phyloP scores from a whole-genome alignment of 2,888 invertebrate genomes.

The Dinocampus coccinellae region DNA sequence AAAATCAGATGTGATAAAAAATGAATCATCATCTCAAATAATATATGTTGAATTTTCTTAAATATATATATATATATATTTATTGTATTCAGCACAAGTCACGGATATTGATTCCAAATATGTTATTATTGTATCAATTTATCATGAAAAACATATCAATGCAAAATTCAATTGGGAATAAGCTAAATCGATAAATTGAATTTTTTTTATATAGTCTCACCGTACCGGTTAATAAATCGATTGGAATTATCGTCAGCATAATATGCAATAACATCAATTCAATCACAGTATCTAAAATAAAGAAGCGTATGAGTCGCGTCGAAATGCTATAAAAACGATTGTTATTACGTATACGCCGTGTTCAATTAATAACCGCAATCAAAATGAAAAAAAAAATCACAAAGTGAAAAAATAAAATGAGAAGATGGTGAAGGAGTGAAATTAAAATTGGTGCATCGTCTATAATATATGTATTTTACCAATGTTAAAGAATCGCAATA shows the following conservation, averaged over 20 bases:
- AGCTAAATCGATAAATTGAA: background rate
- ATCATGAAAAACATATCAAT: background rate
- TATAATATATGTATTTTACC: background rate
- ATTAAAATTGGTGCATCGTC: background rate
- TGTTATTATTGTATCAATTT: background rate
- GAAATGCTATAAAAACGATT: background rate
- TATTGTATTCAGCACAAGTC: background rate
- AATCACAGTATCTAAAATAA: background rate
- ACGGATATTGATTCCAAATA: background rate
- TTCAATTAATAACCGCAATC: background rate
- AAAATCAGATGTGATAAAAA: background rate
- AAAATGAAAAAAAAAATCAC: background rate
- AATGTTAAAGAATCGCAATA: slow-evolving; percentile 8
- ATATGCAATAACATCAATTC: slow-evolving; percentile 1
- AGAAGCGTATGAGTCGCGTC: background rate
- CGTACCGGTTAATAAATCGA: background rate
- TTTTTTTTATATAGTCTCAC: background rate
- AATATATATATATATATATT: background rate
- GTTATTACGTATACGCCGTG: background rate
- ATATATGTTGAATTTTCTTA: too few relatives aligned
- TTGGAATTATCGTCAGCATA: background rate
- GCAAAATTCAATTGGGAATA: background rate
- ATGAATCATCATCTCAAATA: background rate
- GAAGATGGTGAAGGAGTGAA: background rate
- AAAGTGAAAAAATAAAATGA: background rate